Base-by-base conservation (phyloP, 2,888 invertebrate genomes). In the Apotomis betuletana region DNA sequence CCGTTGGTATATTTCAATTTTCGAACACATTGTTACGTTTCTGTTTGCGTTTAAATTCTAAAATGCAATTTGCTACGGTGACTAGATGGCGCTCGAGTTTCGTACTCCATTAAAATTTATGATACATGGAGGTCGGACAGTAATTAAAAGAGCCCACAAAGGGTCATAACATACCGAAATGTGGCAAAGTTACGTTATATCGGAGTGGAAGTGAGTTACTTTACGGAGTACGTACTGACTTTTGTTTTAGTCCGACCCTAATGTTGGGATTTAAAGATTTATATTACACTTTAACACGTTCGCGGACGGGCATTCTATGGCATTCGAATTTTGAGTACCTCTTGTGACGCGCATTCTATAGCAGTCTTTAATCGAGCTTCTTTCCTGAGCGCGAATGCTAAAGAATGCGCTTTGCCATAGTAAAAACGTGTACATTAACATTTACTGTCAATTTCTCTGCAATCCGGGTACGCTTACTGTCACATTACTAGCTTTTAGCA, bases 101-200 rank as follows among this genome's bases (percentile, higher is more conserved):
- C 76, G 81, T 74, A 85, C 85, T 89, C 87, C 90, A 90, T 91
- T 91, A 90, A 88, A 90, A 90, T 91, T 91, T 91, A 91, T 91
- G 91, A 90, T 87, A 89, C 89, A 88, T 88, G 85, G 82, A 81
- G 83, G 84, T 84, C 84, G 83, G 82, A 82, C 84, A 81, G 90
- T 90, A 91, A 91, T 91, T 91, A 91, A 90, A 89, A 90, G 89
- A 87, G 87, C 83, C 89, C 89, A 81, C 88, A 79, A 86, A 87
- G 89, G 85, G 85, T 86, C 82, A 87, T 87, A 87, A 85, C 83
- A 84, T 80, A 83, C 82, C 83, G 82, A 81, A 84, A 83, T 79
- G 81, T 79, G 80, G 77, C 76, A 73, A 83, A 84, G 80, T 87
- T 87, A 83, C 81, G 81, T 83, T 80, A 81, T 79, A 78, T 76